Conservation (phyloP, 2,113 vertebrate species). For the Girardinichthys multiradiatus region DNA sequence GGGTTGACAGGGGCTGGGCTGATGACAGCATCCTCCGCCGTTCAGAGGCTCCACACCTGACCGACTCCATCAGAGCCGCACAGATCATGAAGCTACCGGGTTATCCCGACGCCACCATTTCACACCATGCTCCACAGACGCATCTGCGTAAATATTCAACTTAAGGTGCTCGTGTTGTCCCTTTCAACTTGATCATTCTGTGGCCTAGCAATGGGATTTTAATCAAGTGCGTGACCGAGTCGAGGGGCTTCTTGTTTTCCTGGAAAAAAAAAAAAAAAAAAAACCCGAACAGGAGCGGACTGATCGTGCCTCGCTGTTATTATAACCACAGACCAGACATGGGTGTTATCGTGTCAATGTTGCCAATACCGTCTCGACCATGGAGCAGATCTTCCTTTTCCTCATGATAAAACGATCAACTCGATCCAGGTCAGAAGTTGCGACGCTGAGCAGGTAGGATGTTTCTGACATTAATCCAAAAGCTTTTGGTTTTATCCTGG, state of each 20-base stretch:
- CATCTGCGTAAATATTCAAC: background rate
- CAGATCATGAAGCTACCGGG: conserved; percentile 58
- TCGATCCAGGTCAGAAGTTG: conserved; percentile 31
- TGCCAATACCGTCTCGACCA: conserved; percentile 22
- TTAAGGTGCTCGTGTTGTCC: background rate
- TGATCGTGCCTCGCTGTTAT: conserved; percentile 58
- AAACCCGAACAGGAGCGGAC: conserved; percentile 8
- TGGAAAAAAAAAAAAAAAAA: conserved; percentile 5
- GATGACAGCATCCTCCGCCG: conserved; percentile 63
- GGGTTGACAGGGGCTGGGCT: conserved; percentile 50
- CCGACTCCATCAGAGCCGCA: conserved; percentile 55
- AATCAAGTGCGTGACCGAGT: conserved; percentile 37
- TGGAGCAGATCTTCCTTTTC: conserved; percentile 36
- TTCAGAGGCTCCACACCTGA: conserved; percentile 66
- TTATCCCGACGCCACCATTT: conserved; percentile 63
- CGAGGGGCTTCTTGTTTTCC: conserved; percentile 46
- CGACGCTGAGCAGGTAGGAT: conserved; percentile 60
- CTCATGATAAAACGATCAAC: conserved; percentile 31
- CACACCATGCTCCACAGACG: conserved; percentile 27
- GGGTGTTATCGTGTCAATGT: conserved; percentile 44
- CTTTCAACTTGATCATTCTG: background rate
- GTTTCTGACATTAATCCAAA: background rate
- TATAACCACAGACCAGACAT: conserved; percentile 59
- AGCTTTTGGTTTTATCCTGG: conserved; percentile 14
- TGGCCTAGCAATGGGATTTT: background rate